phyloP scores from a whole-genome alignment of 1,140 invertebrate species.

The Himalopsyche phryganea region DNA sequence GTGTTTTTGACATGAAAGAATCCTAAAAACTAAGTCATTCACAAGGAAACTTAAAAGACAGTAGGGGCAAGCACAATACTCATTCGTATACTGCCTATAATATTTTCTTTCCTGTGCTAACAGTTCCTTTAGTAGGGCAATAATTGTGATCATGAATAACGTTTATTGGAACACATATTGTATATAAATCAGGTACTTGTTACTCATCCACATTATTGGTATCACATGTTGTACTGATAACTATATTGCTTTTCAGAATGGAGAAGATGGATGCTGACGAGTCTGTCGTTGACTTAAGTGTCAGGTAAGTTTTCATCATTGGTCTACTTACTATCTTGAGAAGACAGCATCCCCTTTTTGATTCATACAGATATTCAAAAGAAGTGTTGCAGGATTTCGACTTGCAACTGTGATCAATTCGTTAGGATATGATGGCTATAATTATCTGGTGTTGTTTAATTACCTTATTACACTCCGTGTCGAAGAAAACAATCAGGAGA shows the following conservation, averaged over 20 bases:
- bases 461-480: neutral
- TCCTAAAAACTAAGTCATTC: no score
- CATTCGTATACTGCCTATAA: no score
- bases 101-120: no score
- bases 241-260: slow-evolving; percentile 19
- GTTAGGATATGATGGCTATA: neutral
- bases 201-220: no score
- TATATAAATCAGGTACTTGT: no score
- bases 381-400: neutral
- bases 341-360: neutral
- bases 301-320: slow-evolving; percentile 57
- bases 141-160: no score
- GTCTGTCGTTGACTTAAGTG: slow-evolving; percentile 70
- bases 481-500: neutral
- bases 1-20: no score
- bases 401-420: neutral
- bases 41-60: no score
- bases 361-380: neutral
- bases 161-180: no score
- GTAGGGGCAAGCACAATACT: no score
- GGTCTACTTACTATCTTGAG: slow-evolving; percentile 21
- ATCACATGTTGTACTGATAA: no score
- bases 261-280: slow-evolving; percentile 62
- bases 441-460: neutral
- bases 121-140: no score